Percentiles rank a stretch among this genome's conserved stretches.
Evolutionary conservation across 2,113 vertebrate species (phyloP).

Genomic region (Thunnus thynnus): DNA sequence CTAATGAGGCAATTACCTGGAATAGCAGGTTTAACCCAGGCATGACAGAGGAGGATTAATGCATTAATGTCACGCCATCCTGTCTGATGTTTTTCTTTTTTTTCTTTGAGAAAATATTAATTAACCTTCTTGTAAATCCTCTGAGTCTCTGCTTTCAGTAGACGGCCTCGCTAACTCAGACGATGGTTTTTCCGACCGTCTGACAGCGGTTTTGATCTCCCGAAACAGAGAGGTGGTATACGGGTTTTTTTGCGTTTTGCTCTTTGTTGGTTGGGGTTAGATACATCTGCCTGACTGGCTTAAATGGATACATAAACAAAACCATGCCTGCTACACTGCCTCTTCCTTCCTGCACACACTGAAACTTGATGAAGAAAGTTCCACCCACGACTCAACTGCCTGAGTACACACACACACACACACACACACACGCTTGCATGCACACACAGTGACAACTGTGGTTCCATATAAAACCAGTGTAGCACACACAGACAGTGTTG

Average conservation of each 20-base stretch:
- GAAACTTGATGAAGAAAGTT: slow-evolving; percentile 18
- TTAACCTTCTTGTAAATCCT: background rate
- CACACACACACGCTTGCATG: background rate
- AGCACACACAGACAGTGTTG: background rate
- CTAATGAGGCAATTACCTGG: slow-evolving; percentile 45
- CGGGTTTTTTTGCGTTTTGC: no score
- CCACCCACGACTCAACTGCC: slow-evolving; percentile 13
- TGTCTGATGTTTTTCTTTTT: background rate
- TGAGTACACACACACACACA: background rate
- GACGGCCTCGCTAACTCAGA: background rate
- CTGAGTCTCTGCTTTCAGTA: background rate
- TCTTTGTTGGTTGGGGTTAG: background rate
- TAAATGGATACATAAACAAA: slow-evolving; percentile 11
- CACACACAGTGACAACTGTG: background rate
- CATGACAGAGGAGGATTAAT: slow-evolving; percentile 10
- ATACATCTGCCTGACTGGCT: background rate
- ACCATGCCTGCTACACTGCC: slow-evolving; percentile 5
- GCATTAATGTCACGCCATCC: background rate
- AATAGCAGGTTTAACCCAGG: background rate
- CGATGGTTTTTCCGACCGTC: background rate
- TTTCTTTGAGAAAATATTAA: background rate
- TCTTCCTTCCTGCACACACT: slow-evolving; percentile 52
- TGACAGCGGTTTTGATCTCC: background rate
- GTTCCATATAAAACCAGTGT: background rate
- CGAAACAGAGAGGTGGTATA: background rate